phyloP scores from a whole-genome alignment of 2,888 invertebrate genomes.

The Drosophila kambysellisi region DNA sequence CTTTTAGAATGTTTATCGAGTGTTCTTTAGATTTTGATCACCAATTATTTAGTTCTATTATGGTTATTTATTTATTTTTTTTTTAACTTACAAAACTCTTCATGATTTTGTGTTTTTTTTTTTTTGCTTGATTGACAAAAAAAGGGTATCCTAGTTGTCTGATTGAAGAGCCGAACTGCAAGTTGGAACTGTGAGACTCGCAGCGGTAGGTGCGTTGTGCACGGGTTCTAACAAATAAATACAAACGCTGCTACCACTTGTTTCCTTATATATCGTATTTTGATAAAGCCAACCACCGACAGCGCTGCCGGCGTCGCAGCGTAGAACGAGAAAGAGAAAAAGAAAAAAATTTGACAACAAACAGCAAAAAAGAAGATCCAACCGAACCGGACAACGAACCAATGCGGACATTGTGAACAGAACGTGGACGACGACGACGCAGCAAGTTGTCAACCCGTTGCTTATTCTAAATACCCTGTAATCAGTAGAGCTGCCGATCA shows the following conservation, averaged over 20 bases:
- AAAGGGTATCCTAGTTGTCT: constrained; percentile 39
- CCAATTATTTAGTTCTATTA: constrained; percentile 16
- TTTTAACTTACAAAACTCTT: constrained; percentile 81
- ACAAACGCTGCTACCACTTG: constrained; percentile 77
- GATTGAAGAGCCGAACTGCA: constrained; percentile 25
- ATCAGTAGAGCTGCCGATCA: too few species aligned
- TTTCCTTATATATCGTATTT: constrained; percentile 84
- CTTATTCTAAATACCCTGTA: constrained; percentile 29
- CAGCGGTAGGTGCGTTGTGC: constrained; percentile 64
- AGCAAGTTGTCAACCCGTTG: constrained; percentile 48
- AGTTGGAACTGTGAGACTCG: constrained; percentile 29
- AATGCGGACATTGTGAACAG: constrained; percentile 51
- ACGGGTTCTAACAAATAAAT: constrained; percentile 83
- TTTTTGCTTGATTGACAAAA: constrained; percentile 16
- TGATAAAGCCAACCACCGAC: constrained; percentile 39
- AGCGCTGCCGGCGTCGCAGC: constrained; percentile 52
- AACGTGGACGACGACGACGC: constrained; percentile 9
- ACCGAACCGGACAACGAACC: constrained; percentile 67
- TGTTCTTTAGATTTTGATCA: background rate
- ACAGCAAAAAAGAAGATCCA: constrained; percentile 52
- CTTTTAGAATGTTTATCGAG: background rate
- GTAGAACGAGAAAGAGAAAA: constrained; percentile 13
- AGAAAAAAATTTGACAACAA: constrained; percentile 18
- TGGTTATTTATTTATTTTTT: background rate
- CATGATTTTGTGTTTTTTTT: constrained; percentile 57